Evolutionary conservation across 2,888 invertebrate genomes (phyloP), one percentile per base, ranked within the genome.

Genomic region (Syrphus vitripennis): DNA sequence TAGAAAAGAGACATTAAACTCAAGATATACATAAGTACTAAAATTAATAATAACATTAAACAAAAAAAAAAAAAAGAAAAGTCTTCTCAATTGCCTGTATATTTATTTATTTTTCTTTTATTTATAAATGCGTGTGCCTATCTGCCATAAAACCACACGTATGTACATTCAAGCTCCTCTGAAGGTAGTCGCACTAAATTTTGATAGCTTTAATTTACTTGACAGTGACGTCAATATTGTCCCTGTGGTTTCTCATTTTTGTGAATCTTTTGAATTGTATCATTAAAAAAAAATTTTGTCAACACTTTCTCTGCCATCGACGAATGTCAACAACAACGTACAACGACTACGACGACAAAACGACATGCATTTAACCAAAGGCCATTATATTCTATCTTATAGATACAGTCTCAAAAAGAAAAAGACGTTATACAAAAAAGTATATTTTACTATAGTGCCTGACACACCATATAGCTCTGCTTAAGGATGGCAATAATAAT

Each of bases 141-240:
- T 37, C 34, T 37, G 26, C 31, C 12, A 67, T 67, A 67, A 50
- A 67, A 67, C 19, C 16, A 48, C 40, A 26, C 34, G 19, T 34
- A 31, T 31, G 24, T 21, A 21, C 4, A 37, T 50, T 42, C 70
- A 55, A 63, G 37, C 50, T 59, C n/a, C 50, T 59, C n/a, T 65
- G 75, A 80, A 84, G 76, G 79, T 74, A 48, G 48, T 31, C 59
- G 37, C 34, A 71, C 59, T 76, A 45, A 67, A 37, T 61, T 67
- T 76, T 65, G 57, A 75, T 70, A 63, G 50, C 53, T 84, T 76
- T 45, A 84, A 80, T 81, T 59, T 71, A 72, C 61, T 77, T 71
- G 45, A 65, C 55, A 42, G 55, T 84, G 81, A 84, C 84, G 84
- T 72, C 81, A 84, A 77, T 72, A 55, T 26, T 81, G 84, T 77